These are phyloP conservation scores for Pogonomyrmex californicus DNA, from an alignment of 1,140 invertebrate genomes.

Conservation along the genomic window DNA sequence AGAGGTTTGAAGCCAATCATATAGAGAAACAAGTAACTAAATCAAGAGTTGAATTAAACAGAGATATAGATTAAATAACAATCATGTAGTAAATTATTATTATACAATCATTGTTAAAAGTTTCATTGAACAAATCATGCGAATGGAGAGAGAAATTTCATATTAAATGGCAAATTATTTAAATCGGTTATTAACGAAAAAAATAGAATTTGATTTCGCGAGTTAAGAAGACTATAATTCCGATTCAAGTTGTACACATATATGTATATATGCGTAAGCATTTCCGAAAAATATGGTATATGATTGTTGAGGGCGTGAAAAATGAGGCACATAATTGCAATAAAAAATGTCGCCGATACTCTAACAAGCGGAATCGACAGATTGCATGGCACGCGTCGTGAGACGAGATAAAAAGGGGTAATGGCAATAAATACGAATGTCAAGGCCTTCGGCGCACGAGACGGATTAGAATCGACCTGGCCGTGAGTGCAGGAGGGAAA, in stretches of 20 bases:
- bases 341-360: conserved; percentile 16
- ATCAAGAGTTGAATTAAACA: background rate
- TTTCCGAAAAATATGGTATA: background rate
- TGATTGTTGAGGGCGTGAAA: background rate
- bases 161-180: background rate
- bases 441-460: conserved; percentile 47
- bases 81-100: background rate
- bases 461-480: conserved; percentile 40
- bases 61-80: background rate
- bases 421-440: conserved; percentile 59
- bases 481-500: background rate
- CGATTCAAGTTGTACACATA: background rate
- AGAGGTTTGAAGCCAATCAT: background rate
- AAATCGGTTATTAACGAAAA: background rate
- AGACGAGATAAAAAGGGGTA: conserved; percentile 54
- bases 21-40: background rate
- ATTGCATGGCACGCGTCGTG: background rate
- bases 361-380: conserved; percentile 51
- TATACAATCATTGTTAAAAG: background rate
- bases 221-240: background rate
- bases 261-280: too few species aligned
- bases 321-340: background rate
- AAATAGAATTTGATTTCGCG: background rate
- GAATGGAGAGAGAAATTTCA: background rate
- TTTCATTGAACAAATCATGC: background rate